phyloP scores from a whole-genome alignment of 1,140 invertebrate species.

The Sitobion miscanthi region DNA sequence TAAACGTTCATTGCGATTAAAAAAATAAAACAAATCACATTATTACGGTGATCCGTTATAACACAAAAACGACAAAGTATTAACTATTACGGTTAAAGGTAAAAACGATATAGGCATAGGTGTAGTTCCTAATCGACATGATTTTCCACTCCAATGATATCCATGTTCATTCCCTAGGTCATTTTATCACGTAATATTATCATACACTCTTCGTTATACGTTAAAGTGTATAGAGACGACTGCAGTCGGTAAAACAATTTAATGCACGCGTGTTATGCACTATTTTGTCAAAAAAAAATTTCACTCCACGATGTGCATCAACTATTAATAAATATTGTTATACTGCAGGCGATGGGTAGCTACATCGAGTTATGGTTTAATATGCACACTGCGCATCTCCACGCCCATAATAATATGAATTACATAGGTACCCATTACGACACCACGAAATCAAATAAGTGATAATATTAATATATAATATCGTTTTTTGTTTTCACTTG shows the following conservation, averaged over 20 bases:
- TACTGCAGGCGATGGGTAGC: neutral
- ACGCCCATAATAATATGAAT: neutral
- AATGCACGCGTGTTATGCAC: neutral
- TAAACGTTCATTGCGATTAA: too few relatives aligned
- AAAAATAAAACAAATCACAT: too few relatives aligned
- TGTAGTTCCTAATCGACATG: too few relatives aligned
- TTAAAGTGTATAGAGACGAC: neutral
- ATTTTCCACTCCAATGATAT: neutral
- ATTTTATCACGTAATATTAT: neutral
- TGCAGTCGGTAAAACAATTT: neutral
- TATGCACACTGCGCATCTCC: neutral
- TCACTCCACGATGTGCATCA: constrained; percentile 7
- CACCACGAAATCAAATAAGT: constrained; percentile 10
- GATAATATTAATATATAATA: neutral
- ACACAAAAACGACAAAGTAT: too few relatives aligned
- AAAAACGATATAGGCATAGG: too few relatives aligned
- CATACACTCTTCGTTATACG: neutral
- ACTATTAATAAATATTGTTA: neutral
- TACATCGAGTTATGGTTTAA: neutral
- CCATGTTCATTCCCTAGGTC: neutral
- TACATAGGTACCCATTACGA: constrained; percentile 27
- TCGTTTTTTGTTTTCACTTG: constrained; percentile 43
- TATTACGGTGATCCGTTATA: too few relatives aligned
- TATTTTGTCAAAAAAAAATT: constrained; percentile 5
- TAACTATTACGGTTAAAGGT: too few relatives aligned